A percentile compares a stretch with the other conserved stretches of the same genome.
Conservation (phyloP, 2,888 invertebrate species). For the Pyrochroa serraticornis region DNA sequence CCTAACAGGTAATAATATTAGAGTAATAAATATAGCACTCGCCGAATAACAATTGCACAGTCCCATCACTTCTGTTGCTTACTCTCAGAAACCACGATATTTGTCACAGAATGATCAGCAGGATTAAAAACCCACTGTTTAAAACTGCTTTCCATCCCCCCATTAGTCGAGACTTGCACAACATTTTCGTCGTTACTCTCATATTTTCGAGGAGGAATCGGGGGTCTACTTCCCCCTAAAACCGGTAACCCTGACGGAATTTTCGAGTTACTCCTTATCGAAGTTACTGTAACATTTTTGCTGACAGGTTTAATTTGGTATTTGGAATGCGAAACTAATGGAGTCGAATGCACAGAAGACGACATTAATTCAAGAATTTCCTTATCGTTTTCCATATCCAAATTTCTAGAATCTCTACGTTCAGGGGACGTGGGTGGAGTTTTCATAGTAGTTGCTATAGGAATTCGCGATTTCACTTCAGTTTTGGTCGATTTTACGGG, state of each 20-base stretch:
- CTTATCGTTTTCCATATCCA: constrained; percentile 52
- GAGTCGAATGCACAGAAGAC: constrained; percentile 51
- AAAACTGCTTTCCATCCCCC: constrained; percentile 50
- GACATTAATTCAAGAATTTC: constrained; percentile 55
- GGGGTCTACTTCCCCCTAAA: constrained; percentile 57
- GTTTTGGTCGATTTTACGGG: constrained; percentile 47
- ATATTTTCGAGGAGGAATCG: constrained; percentile 60
- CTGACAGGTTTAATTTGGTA: constrained; percentile 50
- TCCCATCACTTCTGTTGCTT: constrained; percentile 37
- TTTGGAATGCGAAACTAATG: constrained; percentile 42
- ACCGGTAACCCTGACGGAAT: constrained; percentile 56
- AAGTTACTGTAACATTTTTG: constrained; percentile 68
- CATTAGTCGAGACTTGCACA: constrained; percentile 48
- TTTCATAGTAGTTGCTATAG: constrained; percentile 53
- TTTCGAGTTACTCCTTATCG: constrained; percentile 66
- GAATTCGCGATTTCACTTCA: constrained; percentile 53
- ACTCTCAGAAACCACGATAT: constrained; percentile 51
- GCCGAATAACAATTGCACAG: constrained; percentile 8
- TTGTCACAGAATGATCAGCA: constrained; percentile 49
- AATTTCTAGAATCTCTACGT: constrained; percentile 49
- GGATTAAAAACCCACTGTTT: constrained; percentile 59
- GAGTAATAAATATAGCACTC: constrained; percentile 10
- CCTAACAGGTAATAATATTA: constrained; percentile 3
- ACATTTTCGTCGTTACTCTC: constrained; percentile 51
- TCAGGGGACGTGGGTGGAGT: constrained; percentile 57